Percentiles rank a stretch among this genome's conserved stretches.
phyloP scores from a whole-genome alignment of 2,797 vertebrate species.

The Paratrypauchen microcephalus region DNA sequence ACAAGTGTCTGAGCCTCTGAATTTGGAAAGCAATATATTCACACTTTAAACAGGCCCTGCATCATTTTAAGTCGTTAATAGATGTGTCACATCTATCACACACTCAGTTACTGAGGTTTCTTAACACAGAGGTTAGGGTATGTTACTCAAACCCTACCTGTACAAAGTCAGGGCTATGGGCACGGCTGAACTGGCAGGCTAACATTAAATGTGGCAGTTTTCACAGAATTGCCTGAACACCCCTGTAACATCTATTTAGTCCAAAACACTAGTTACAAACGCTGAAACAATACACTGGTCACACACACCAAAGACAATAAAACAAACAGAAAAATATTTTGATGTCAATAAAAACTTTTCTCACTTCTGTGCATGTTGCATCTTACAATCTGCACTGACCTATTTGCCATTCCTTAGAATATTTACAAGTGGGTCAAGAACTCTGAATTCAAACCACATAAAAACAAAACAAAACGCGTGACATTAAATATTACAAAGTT shows the following conservation, averaged over 20 bases:
- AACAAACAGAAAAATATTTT: constrained; percentile 25
- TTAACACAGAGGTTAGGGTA: constrained; percentile 16
- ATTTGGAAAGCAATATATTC: constrained; percentile 18
- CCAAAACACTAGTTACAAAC: constrained; percentile 17
- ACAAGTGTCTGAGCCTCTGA: constrained; percentile 12
- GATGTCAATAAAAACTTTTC: constrained; percentile 33
- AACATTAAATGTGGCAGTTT: constrained; percentile 33
- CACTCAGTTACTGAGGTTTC: constrained; percentile 29
- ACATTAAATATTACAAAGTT: constrained; percentile 52
- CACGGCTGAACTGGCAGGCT: constrained; percentile 12
- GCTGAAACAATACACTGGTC: constrained; percentile 22
- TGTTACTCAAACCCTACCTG: constrained; percentile 42
- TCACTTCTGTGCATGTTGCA: constrained; percentile 34
- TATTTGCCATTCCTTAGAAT: constrained; percentile 66
- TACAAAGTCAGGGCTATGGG: constrained; percentile 27
- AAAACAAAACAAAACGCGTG: constrained; percentile 32
- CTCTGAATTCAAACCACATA: constrained; percentile 72
- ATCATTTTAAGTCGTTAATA: constrained; percentile 39
- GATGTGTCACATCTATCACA: constrained; percentile 44
- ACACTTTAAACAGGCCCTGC: constrained; percentile 5
- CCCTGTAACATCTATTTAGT: constrained; percentile 39
- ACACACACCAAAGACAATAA: constrained; percentile 11
- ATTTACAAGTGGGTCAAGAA: constrained; percentile 80
- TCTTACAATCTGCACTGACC: constrained; percentile 63
- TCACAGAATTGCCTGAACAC: constrained; percentile 29